Percentiles rank a stretch among this genome's conserved stretches.
phyloP scores from a whole-genome alignment of 2,888 invertebrate genomes.

The Aporophyla lueneburgensis region DNA sequence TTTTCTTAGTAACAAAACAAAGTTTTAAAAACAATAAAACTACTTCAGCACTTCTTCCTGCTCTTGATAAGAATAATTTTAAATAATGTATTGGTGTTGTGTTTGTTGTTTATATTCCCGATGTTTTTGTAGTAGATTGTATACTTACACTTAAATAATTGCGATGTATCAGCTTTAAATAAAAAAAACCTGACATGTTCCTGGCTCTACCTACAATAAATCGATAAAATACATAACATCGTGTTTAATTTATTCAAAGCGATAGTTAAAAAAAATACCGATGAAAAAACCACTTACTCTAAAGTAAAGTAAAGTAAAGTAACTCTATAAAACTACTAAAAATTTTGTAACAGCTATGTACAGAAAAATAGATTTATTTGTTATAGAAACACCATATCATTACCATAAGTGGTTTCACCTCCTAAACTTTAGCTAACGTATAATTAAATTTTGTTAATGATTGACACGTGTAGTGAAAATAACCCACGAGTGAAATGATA shows the following conservation, averaged over 20 bases:
- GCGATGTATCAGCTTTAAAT: too few species aligned
- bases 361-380: neutral
- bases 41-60: constrained; percentile 22
- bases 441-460: neutral
- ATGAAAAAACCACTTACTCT: too few species aligned
- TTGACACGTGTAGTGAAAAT: neutral
- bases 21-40: constrained; percentile 44
- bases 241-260: too few species aligned
- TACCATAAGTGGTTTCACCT: neutral
- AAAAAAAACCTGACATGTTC: too few species aligned
- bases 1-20: constrained; percentile 18
- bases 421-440: too few species aligned
- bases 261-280: too few species aligned
- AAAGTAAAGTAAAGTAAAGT: too few species aligned
- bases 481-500: constrained; percentile 12
- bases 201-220: too few species aligned
- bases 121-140: too few species aligned
- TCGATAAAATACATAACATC: neutral
- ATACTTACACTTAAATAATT: too few species aligned
- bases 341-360: too few species aligned
- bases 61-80: constrained; percentile 17
- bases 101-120: neutral
- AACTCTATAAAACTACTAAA: too few species aligned
- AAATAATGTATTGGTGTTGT: neutral
- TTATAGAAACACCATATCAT: neutral